These are phyloP conservation scores for Ranitomeya imitator DNA, from an alignment of 2,113 vertebrate genomes.

Conservation along the genomic window DNA sequence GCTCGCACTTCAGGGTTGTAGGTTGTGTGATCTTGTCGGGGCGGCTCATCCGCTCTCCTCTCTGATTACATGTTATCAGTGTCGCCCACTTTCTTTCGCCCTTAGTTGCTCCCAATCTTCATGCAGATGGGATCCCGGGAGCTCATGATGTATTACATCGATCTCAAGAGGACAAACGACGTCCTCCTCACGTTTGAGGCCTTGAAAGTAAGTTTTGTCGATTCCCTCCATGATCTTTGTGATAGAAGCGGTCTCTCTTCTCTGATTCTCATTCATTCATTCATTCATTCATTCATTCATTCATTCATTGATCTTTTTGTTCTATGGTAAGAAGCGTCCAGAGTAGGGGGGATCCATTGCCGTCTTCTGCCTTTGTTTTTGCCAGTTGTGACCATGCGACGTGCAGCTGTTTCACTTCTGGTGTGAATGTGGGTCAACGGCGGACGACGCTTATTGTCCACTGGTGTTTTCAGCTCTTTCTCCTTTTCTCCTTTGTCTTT, in stretches of 20 bases:
- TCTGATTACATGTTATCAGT: not conserved
- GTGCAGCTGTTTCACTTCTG: too few relatives aligned
- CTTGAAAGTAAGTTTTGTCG: conserved; percentile 82
- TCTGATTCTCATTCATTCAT: too few relatives aligned
- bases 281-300: too few relatives aligned
- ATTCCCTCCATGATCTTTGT: not conserved
- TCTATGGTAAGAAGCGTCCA: too few relatives aligned
- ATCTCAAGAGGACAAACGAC: conserved; percentile 94
- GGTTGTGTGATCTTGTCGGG: too few relatives aligned
- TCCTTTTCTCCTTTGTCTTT: conserved; percentile 1
- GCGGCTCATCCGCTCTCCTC: not conserved
- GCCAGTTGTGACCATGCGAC: too few relatives aligned
- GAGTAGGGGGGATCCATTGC: too few relatives aligned
- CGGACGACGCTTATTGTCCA: not conserved
- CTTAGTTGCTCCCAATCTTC: conserved; percentile 92
- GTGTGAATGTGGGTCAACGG: too few relatives aligned
- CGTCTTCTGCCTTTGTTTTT: too few relatives aligned
- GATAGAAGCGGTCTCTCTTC: too few relatives aligned
- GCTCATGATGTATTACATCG: conserved; percentile 97
- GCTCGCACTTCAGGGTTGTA: too few relatives aligned
- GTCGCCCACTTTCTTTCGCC: not conserved
- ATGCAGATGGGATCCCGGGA: conserved; percentile 97
- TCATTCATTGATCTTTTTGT: too few relatives aligned
- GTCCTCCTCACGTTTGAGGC: conserved; percentile 97
- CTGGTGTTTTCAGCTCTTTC: not conserved